These are phyloP conservation scores for Trichosurus vulpecula DNA, from an alignment of 2,797 vertebrate species.

Conservation along the genomic window DNA sequence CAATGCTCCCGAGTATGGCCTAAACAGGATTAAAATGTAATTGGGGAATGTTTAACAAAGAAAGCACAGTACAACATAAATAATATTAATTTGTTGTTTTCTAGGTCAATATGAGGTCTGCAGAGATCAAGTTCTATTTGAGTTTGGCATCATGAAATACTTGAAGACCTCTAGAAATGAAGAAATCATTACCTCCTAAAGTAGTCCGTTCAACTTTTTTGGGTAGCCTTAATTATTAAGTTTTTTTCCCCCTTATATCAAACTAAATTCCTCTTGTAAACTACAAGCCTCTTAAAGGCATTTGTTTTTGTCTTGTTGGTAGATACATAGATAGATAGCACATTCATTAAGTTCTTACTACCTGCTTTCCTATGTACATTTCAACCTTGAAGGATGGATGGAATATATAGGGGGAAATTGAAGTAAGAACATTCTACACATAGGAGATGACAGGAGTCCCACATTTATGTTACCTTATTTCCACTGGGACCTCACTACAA, in stretches of 20 bases:
- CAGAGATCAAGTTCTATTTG: not conserved
- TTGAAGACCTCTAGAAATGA: not conserved
- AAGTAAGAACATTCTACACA: not conserved
- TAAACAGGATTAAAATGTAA: not conserved
- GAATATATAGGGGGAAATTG: not conserved
- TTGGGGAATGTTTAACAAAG: not conserved
- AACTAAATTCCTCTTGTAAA: not conserved
- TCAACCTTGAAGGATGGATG: not conserved
- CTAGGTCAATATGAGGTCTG: not conserved
- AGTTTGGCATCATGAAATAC: not conserved
- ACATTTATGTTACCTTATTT: not conserved
- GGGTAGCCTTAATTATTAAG: not conserved
- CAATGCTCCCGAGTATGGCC: too few species aligned
- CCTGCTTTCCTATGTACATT: not conserved
- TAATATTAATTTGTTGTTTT: not conserved
- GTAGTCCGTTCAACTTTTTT: not conserved
- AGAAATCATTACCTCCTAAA: not conserved
- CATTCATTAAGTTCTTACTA: too few species aligned
- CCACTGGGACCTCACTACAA: not conserved
- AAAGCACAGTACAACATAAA: not conserved
- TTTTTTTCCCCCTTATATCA: not conserved
- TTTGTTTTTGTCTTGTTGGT: not conserved
- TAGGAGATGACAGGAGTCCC: not conserved
- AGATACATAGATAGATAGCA: too few species aligned
- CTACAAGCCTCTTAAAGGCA: not conserved